phyloP scores from a whole-genome alignment of 64 coral and sea anemone genomes.

The Astreopora myriophthalma region DNA sequence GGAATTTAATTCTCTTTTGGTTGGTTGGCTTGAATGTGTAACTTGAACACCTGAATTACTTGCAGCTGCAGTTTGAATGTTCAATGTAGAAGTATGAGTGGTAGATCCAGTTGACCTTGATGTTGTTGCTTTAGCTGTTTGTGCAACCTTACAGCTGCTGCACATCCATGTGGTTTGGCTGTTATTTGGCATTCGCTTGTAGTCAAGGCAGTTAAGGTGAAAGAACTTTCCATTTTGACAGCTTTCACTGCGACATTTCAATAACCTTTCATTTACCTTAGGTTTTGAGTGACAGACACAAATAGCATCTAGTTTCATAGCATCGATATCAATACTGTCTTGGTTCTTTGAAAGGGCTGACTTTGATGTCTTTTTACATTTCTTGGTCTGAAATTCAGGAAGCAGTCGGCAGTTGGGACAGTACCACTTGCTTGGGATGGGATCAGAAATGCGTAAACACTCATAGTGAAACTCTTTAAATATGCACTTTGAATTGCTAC shows the following conservation, averaged over 20 bases:
- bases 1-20: constrained; percentile 16
- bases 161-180: constrained; percentile 13
- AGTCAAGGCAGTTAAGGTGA: constrained; percentile 19
- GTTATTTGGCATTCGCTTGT: constrained; percentile 20
- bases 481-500: constrained; percentile 23
- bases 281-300: constrained; percentile 9
- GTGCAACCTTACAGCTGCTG: constrained; percentile 10
- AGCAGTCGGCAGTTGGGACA: constrained; percentile 16
- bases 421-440: constrained; percentile 9
- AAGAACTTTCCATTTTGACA: constrained; percentile 25
- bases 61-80: not conserved
- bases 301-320: constrained; percentile 20
- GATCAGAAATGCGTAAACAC: constrained; percentile 22
- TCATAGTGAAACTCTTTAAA: constrained; percentile 20
- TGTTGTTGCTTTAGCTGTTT: constrained; percentile 15
- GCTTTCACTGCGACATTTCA: not conserved
- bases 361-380: constrained; percentile 20
- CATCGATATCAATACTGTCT: constrained; percentile 13
- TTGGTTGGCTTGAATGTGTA: constrained; percentile 14
- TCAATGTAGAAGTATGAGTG: constrained; percentile 13
- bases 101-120: constrained; percentile 13
- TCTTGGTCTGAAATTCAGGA: constrained; percentile 19
- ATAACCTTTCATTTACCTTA: constrained; percentile 16
- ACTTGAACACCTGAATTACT: constrained; percentile 11
- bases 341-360: constrained; percentile 14